A percentile compares a stretch with the other conserved stretches of the same genome.
Evolutionary conservation across 2,797 vertebrate species (phyloP).

Genomic region (Graptemys geographica): DNA sequence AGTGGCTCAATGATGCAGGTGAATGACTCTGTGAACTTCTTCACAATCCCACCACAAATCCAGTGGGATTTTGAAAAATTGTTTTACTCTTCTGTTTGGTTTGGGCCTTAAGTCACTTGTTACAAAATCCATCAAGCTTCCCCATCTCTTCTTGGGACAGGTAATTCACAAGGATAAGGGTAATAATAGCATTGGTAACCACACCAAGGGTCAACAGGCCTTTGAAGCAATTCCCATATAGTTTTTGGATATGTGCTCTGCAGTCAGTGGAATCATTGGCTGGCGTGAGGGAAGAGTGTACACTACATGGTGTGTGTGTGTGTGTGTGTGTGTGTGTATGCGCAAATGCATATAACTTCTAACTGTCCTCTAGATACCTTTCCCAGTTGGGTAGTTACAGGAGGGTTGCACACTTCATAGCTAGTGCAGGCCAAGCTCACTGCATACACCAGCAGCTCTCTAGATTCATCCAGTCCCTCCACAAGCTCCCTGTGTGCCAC

Average conservation of each 20-base stretch:
- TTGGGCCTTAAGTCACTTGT: constrained; percentile 49
- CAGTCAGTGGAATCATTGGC: constrained; percentile 36
- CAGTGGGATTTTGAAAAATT: constrained; percentile 13
- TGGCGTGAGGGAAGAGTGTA: constrained; percentile 22
- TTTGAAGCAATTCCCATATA: not conserved
- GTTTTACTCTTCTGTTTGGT: constrained; percentile 1
- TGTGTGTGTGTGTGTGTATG: not conserved
- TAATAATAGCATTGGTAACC: not conserved
- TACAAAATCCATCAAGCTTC: constrained; percentile 17
- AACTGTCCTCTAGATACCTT: constrained; percentile 66
- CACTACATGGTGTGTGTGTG: constrained; percentile 31
- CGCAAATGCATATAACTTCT: constrained; percentile 50
- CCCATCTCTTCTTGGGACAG: constrained; percentile 8
- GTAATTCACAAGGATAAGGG: not conserved
- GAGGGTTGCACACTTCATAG: constrained; percentile 54
- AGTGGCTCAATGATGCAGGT: constrained; percentile 99
- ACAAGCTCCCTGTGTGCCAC: not conserved
- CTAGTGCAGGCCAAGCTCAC: constrained; percentile 61
- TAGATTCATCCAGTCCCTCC: not conserved
- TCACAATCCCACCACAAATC: constrained; percentile 38
- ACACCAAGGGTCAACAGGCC: accelerated
- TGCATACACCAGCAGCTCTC: constrained; percentile 10
- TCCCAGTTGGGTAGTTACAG: constrained; percentile 46
- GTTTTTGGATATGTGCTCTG: constrained; percentile 15
- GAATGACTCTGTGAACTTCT: constrained; percentile 60